Percentiles rank a stretch among this genome's conserved stretches.
phyloP scores from a whole-genome alignment of 2,797 vertebrate genomes.

The Sitta carolinensis region DNA sequence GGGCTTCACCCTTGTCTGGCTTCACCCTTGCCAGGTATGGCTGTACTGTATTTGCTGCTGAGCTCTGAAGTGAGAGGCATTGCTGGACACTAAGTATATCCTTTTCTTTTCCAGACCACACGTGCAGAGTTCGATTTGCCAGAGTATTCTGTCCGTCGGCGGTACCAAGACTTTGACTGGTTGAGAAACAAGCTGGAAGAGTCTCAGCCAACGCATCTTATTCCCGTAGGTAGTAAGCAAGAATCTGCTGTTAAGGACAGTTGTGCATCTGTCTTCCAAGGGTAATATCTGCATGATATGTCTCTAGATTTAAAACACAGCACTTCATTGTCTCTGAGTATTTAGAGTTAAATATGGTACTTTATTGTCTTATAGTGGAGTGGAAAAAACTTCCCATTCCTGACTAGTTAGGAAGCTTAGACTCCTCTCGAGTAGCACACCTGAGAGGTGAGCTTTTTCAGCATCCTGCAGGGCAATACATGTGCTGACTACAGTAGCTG shows the following conservation, averaged over 20 bases:
- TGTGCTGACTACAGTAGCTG: neutral
- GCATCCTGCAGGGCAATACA: neutral
- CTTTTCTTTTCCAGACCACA: slow-evolving; percentile 81
- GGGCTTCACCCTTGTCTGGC: neutral
- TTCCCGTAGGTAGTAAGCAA: slow-evolving; percentile 89
- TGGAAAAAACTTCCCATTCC: neutral
- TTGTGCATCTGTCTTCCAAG: neutral
- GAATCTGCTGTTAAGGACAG: neutral
- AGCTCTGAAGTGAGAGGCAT: neutral
- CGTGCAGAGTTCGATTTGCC: slow-evolving; percentile 94
- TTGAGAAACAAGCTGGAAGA: slow-evolving; percentile 93
- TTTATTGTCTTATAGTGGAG: neutral
- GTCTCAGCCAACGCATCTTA: slow-evolving; percentile 96
- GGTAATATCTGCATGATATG: neutral
- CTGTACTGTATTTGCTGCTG: neutral
- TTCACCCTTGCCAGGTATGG: neutral
- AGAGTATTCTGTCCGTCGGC: slow-evolving; percentile 90
- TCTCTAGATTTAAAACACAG: neutral
- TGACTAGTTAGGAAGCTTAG: neutral
- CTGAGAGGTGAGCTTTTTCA: neutral
- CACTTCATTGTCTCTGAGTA: neutral
- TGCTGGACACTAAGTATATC: neutral
- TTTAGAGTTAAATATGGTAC: neutral
- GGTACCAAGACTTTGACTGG: slow-evolving; percentile 99
- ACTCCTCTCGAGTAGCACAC: neutral